Base-by-base conservation (phyloP, 2,797 vertebrate genomes). In the Vultur gryphus region DNA sequence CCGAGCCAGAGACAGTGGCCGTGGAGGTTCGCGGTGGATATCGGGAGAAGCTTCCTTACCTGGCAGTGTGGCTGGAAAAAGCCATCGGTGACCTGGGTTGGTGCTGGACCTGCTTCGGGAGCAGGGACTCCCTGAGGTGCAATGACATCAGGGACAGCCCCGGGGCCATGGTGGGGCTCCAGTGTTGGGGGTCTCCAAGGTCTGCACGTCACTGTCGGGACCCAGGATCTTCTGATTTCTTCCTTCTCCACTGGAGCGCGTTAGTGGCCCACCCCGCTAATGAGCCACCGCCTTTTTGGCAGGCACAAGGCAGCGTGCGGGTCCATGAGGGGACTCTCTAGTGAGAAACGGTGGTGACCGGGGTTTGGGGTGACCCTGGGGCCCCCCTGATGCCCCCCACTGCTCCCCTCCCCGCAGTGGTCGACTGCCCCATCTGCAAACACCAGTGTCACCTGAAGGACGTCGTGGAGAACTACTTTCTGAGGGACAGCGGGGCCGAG, bases 401-500 rank as follows among this genome's bases (percentile, higher is more conserved):
- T 1, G 4, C 29, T 31, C 39, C 24, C 16, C 24, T 39, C 43
- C 33, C 66, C 6, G 0, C 93, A 98, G 97, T 93, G 49, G 94
- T 98, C 20, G 86, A 93, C 18, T 98, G 98, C 16, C 98, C 98
- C 3, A 92, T 98, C 44, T 98, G 98, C 96, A 98, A 98, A 29
- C 97, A 98, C 44, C 98, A 97, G 2, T 98, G 98, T 82, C 97
- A 91, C 54, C 94, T 97, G 9, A 96, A 96, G 76, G 98, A 98
- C 25, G 94, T 98, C 6, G 94, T 98, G 81, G 98, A 98, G 73
- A 98, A 98, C 69, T 98, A 98, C 8, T 98, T 98, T 29, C 87
- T 98, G 94, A 96, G 95, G 31, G 98, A 98, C 59, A 76, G 84
- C 6, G 93, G 76, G 7, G 43, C 75, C 1, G 95, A 97, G 54